Evolutionary conservation across 2,797 vertebrate genomes (phyloP), one percentile per base, ranked within the genome.

Genomic region (Garrulus glandarius): DNA sequence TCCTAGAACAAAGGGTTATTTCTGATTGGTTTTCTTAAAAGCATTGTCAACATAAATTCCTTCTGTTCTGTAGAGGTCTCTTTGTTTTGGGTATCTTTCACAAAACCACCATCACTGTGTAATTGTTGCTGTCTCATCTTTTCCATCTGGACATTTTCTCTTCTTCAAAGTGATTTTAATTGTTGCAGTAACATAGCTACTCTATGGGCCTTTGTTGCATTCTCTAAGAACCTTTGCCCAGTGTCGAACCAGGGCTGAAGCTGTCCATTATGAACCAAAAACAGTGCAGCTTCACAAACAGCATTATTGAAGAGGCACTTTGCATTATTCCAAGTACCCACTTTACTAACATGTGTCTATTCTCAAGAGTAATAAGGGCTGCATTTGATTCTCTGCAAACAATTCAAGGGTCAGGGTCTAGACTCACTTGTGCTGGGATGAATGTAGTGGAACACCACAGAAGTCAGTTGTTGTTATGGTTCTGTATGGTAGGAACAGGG

Each of bases 21-120:
- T 95, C 41, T 76, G 70, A 60, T 77, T 87, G 10, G 15, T 50
- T 93, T 94, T 84, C 80, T 82, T 92, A 94, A 96, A 87, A 93
- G 70, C 70, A 18, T 46, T 89, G 67, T 70, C 41, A 67, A 39
- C 19, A 2, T 50, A 72, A 82, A 59, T 82, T 95, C 34, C n/a
- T 72, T 88, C 57, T 47, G 15, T 59, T 91, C 57, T 64, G 4
- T 37, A 59, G 44, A 44, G 26, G 12, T 76, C 26, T 60, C 26
- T 65, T 44, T 84, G 29, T 7, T 88, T 88, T 2, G 5, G 29
- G 10, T 69, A 44, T 83, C 84, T 87, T 43, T 78, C 44, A 55
- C 46, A 89, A 87, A 91, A 91, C 41, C 63, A 32, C 52, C 64
- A 37, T 70, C 67, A 60, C 55, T 60, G 15, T 71, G 57, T 84